Conservation (phyloP, 2,113 vertebrate genomes). For the Opisthocomus hoazin region DNA sequence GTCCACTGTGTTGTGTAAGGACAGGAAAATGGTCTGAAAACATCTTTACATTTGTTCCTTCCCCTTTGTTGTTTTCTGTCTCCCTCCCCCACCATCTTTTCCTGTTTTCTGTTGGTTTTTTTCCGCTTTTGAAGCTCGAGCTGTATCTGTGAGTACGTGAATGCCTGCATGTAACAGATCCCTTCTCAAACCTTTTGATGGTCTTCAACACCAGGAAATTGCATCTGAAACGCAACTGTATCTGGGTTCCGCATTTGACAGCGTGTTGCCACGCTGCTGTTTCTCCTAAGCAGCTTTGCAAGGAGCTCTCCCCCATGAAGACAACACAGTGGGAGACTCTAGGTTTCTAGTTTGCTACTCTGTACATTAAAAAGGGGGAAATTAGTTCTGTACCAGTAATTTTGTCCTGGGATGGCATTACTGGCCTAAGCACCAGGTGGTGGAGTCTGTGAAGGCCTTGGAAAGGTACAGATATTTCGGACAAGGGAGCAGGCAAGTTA, state of each 20-base stretch:
- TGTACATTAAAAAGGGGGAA: not conserved
- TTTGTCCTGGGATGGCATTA: not conserved
- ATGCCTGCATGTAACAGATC: not conserved
- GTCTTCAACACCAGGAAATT: not conserved
- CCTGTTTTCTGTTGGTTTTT: not conserved
- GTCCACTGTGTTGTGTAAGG: not conserved
- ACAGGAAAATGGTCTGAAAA: not conserved
- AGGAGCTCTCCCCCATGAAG: not conserved
- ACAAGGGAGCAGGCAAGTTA: rapidly evolving
- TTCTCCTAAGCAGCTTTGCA: not conserved
- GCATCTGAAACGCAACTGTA: not conserved
- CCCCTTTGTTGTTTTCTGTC: not conserved
- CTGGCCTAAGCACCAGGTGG: not conserved
- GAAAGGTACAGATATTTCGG: not conserved
- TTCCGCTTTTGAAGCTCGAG: not conserved
- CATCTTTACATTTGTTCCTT: not conserved
- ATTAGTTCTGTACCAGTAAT: not conserved
- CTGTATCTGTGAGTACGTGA: not conserved
- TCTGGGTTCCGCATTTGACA: not conserved
- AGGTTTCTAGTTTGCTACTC: not conserved
- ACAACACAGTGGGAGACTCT: not conserved
- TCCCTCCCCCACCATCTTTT: not conserved
- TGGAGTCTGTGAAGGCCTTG: not conserved
- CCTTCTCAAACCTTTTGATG: not conserved
- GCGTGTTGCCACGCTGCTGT: not conserved